These are phyloP conservation scores for Picus viridis DNA, from an alignment of 2,797 vertebrate genomes.

Conservation along the genomic window DNA sequence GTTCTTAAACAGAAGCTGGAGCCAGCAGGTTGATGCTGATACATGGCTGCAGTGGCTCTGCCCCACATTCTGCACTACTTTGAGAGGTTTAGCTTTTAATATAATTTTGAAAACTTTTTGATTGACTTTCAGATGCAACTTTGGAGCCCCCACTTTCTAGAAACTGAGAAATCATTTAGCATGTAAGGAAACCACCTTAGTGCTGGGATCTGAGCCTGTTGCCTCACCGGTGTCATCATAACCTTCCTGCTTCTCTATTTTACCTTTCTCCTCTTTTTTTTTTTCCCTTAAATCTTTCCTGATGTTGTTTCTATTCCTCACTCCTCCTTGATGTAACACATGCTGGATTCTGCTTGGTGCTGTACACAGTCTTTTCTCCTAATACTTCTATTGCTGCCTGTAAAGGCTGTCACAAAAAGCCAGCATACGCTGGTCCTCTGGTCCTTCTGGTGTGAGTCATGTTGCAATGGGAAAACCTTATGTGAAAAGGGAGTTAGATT, in stretches of 20 bases:
- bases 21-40: slow-evolving; percentile 11
- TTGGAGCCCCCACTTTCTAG: background rate
- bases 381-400: background rate
- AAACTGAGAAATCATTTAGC: background rate
- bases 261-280: background rate
- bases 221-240: background rate
- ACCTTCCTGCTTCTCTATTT: background rate
- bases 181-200: background rate
- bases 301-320: background rate
- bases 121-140: background rate
- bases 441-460: background rate
- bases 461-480: background rate
- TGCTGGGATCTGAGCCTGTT: background rate
- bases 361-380: background rate
- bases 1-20: background rate
- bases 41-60: slow-evolving; percentile 50
- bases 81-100: slow-evolving; percentile 3
- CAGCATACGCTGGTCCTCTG: background rate
- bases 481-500: background rate
- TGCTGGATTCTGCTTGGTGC: background rate
- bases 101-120: background rate
- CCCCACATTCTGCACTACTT: slow-evolving; percentile 42
- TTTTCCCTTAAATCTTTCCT: background rate
- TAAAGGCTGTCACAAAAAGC: background rate
- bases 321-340: background rate